Evolutionary conservation across 1,140 invertebrate genomes (phyloP), one percentile per base, ranked within the genome.

Genomic region (Bombus confusus): DNA sequence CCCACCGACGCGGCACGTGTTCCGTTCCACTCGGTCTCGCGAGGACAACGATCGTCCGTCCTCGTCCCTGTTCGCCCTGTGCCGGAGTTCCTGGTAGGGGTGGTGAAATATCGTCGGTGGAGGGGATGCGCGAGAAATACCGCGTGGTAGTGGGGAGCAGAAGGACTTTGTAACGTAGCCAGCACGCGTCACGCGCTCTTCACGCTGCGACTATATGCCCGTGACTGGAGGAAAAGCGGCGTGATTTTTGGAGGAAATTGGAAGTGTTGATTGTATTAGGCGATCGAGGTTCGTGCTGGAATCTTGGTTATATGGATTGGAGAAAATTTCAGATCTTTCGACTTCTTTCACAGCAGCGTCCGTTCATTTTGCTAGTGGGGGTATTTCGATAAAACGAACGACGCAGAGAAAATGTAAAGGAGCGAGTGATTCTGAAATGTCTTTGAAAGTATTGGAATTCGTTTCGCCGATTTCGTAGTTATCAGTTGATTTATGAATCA

Each of bases 111-210:
- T 74, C 39, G 57, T 5, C 57, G 31, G 37, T 66, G 80, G 83
- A 79, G 86, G 69, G 41, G 75, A 71, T 62, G 52, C 52, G 47
- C 86, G 86, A 83, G 88, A 72, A 81, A 84, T 34, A 8, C n/a
- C 39, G 18, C 22, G 25, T 88, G 88, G 90, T 90, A 91, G 91
- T 90, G 92, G 93, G 93, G 91, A 72, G 37, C 90, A 91, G 82
- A 90, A 90, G 79, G 89, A 83, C 86, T 87, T 80, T 69, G 87
- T 86, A 86, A 87, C 88, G 84, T 91, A 80, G 90, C 86, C 88
- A 85, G 83, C 88, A 88, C 91, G 90, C 92, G 90, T 93, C 88
- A 92, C 91, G 86, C 89, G 85, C 78, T 91, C 84, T 86, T 84
- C 83, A 87, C 80, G 89, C 86, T 86, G 83, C 88, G 88, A 83